Evolutionary conservation across 2,888 invertebrate species (phyloP), one percentile per base, ranked within the genome.

Genomic region (Furcula furcula): DNA sequence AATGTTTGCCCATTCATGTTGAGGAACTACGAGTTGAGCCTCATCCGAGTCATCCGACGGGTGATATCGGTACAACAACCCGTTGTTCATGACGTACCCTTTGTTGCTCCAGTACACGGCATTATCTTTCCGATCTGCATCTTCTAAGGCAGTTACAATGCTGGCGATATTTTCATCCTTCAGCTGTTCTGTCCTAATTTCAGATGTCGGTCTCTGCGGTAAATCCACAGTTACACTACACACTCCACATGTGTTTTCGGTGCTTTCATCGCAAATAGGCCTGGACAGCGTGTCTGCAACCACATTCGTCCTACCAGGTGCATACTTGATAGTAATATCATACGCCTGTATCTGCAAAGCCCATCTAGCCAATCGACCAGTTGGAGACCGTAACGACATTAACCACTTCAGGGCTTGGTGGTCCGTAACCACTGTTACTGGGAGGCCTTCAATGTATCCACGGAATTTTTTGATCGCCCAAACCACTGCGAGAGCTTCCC

Each of bases 401-500:
- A 45, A 11, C 46, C 43, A 50, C 9, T 31, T 37, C 5, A 50
- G 14, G 6, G 51, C 31, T 35, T 51, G 47, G 28, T 45, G 47
- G 11, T 51, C 47, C 0, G 45, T 43, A 1, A 32, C 18, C 2
- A 42, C 32, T 9, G 31, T 29, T 2, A 48, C 28, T 21, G 27
- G 26, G 1, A 25, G n/a, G 3, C 55, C 55, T 34, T 55, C 56
- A 2, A 55, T 48, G 11, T 53, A 59, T 1, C 53, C 47, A 2
- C 55, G 26, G 13, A 53, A 56, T 4, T 43, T 38, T 2, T 29
- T 34, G 2, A 46, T 25, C 7, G 44, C 46, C 46, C 46, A 50
- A 7, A 44, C 34, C 2, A 42, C 43, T 3, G 47, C 42, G 0
- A 48, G 32, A 2, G 47, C 48, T 21, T 83, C 82, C 16, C 67